phyloP scores from a whole-genome alignment of 1,140 invertebrate species.

The Cheumatopsyche charites region DNA sequence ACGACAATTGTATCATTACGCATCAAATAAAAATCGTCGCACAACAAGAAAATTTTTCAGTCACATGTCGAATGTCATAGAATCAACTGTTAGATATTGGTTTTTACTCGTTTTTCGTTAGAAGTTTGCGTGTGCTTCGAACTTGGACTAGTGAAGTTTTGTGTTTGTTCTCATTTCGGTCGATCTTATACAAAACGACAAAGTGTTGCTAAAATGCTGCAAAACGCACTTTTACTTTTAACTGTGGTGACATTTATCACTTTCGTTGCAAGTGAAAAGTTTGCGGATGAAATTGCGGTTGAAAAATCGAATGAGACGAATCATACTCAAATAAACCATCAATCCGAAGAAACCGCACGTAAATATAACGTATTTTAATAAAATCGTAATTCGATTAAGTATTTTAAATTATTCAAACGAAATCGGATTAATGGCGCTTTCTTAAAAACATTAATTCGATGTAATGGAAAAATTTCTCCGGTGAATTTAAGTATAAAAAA shows the following conservation, averaged over 20 bases:
- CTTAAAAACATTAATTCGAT: too few relatives aligned
- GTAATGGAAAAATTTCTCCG: too few relatives aligned
- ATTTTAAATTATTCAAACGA: too few relatives aligned
- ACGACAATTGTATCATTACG: constrained; percentile 5
- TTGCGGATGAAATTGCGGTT: neutral
- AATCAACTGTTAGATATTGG: neutral
- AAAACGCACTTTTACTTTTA: neutral
- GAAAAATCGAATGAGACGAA: too few relatives aligned
- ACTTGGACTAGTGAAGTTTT: constrained; percentile 1
- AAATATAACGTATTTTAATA: too few relatives aligned
- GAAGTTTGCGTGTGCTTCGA: neutral
- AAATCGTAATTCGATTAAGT: too few relatives aligned
- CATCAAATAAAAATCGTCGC: constrained; percentile 25
- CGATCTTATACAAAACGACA: too few relatives aligned
- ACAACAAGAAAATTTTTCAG: constrained; percentile 6
- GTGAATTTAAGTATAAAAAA: too few relatives aligned
- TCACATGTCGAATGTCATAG: constrained; percentile 3
- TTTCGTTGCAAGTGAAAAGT: neutral
- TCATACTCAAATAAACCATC: too few relatives aligned
- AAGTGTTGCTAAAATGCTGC: neutral
- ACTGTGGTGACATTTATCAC: neutral
- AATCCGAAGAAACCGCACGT: too few relatives aligned
- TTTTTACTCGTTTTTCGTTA: neutral
- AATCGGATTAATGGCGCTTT: too few relatives aligned
- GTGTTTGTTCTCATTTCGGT: neutral